Conservation (phyloP, 2,797 vertebrate genomes). For the Chaunax sp. region DNA sequence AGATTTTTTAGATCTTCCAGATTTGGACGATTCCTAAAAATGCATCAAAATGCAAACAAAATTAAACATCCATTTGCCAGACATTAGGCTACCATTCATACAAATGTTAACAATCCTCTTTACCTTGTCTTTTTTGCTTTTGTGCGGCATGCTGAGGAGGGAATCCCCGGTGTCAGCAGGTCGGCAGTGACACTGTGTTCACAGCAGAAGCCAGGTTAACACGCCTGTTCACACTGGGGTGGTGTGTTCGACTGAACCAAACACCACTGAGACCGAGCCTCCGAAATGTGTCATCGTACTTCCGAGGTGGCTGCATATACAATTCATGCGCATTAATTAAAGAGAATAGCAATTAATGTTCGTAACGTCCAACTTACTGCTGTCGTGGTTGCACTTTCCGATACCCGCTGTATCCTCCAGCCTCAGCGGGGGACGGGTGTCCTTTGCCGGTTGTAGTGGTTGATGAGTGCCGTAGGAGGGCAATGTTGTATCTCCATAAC, state of each 20-base stretch:
- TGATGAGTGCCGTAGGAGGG: constrained; percentile 13
- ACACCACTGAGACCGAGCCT: constrained; percentile 47
- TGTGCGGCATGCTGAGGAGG: constrained; percentile 77
- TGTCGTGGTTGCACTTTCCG: constrained; percentile 48
- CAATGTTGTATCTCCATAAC: constrained; percentile 25
- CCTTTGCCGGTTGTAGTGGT: constrained; percentile 13
- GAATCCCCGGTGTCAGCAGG: constrained; percentile 57
- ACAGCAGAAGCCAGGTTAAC: constrained; percentile 40
- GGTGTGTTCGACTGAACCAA: constrained; percentile 38
- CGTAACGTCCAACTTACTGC: constrained; percentile 37
- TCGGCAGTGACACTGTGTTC: constrained; percentile 26
- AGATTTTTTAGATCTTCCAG: constrained; percentile 76
- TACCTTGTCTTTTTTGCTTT: constrained; percentile 83
- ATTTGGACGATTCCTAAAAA: constrained; percentile 73
- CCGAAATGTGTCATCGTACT: constrained; percentile 29
- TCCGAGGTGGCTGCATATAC: constrained; percentile 2
- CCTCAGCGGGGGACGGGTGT: neutral
- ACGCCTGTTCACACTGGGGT: constrained; percentile 40
- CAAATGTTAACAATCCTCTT: neutral
- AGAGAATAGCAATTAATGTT: neutral
- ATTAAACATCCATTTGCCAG: neutral
- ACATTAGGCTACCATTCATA: neutral
- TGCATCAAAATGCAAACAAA: neutral
- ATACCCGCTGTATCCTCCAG: constrained; percentile 18
- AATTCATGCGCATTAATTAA: neutral